Evolutionary conservation across 1,140 invertebrate species (phyloP).

Genomic region (Zaprionus lachaisei): DNA sequence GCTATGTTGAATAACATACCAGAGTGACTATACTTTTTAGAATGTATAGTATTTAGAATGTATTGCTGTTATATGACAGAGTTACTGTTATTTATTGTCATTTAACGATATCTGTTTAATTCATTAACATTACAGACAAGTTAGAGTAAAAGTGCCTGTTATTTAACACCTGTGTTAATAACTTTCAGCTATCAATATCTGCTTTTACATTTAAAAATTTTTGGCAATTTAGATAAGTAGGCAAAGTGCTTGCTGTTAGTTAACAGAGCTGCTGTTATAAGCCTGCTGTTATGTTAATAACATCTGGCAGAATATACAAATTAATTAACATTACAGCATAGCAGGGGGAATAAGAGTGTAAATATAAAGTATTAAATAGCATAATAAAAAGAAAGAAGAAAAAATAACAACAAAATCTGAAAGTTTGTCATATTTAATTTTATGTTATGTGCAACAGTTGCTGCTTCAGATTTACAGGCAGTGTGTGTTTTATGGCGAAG

Average conservation of each 20-base stretch:
- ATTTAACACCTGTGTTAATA: no score
- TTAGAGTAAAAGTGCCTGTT: no score
- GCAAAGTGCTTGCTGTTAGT: neutral
- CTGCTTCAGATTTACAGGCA: conserved; percentile 1
- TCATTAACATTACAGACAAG: no score
- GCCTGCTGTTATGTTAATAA: neutral
- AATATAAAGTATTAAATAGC: neutral
- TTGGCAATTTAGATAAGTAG: no score
- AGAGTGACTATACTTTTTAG: neutral
- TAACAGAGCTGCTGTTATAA: neutral
- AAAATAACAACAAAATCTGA: neutral
- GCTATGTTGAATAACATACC: no score
- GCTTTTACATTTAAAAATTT: no score
- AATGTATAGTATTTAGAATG: no score
- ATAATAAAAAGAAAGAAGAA: neutral
- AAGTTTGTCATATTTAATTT: conserved; percentile 5
- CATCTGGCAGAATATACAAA: neutral
- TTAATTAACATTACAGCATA: neutral
- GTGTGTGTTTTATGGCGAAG: neutral
- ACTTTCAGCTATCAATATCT: no score
- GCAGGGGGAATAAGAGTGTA: no score
- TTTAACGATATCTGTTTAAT: no score
- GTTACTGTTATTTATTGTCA: no score
- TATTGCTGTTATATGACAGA: no score
- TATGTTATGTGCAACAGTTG: conserved; percentile 7